A percentile compares a stretch with the other conserved stretches of the same genome.
phyloP scores from a whole-genome alignment of 1,140 invertebrate species.

The Thaumatotibia leucotreta region DNA sequence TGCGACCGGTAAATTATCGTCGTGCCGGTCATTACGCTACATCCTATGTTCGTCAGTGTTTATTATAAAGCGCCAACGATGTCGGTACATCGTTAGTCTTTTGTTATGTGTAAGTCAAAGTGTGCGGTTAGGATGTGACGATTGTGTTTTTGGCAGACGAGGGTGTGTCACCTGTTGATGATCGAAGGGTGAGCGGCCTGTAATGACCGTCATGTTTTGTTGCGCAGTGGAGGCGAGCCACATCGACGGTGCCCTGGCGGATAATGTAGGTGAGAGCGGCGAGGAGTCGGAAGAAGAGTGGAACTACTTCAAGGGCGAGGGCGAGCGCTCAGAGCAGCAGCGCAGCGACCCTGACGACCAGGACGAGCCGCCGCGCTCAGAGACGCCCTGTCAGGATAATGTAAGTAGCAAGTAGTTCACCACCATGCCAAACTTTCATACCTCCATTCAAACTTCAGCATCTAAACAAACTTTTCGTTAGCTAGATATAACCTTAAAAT shows the following conservation, averaged over 20 bases:
- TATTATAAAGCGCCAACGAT: constrained; percentile 4
- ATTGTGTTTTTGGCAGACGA: constrained; percentile 20
- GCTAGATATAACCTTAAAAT: not conserved
- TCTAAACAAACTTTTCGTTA: not conserved
- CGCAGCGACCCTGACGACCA: constrained; percentile 46
- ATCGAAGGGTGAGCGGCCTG: constrained; percentile 21
- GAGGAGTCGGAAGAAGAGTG: constrained; percentile 88
- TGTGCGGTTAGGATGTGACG: constrained; percentile 22
- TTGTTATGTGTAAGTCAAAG: constrained; percentile 3
- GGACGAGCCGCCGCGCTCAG: constrained; percentile 61
- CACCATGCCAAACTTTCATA: not conserved
- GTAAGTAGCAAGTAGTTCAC: constrained; percentile 41
- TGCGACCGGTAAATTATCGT: constrained; percentile 62
- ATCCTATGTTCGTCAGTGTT: constrained; percentile 7
- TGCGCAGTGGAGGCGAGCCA: constrained; percentile 63
- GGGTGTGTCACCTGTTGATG: constrained; percentile 74
- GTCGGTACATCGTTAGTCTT: not conserved
- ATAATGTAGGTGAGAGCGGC: constrained; percentile 85
- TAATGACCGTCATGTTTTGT: constrained; percentile 32
- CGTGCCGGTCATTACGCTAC: constrained; percentile 36
- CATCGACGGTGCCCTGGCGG: constrained; percentile 74
- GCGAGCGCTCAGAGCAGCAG: constrained; percentile 60
- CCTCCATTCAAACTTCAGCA: not conserved
- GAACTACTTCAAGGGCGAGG: constrained; percentile 83
- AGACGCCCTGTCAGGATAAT: constrained; percentile 71